Evolutionary conservation across 2,888 invertebrate genomes (phyloP), one percentile per base, ranked within the genome.

Genomic region (Metopia argyrocephala): DNA sequence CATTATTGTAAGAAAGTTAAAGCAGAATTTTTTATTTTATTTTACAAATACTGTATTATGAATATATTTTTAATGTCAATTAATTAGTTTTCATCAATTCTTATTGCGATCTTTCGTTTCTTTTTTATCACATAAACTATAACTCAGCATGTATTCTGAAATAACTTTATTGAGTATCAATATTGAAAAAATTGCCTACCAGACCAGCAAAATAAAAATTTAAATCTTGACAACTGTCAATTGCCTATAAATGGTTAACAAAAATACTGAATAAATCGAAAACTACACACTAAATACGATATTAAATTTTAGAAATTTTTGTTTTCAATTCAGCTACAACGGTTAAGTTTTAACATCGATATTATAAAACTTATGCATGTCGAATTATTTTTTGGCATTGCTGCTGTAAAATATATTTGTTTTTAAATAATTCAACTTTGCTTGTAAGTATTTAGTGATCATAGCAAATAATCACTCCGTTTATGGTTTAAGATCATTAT

Each of bases 221-320:
- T 12, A 71, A 76, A 48, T 56, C 56, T 71, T 71, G 68, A 76
- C 76, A 80, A 73, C 68, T 76, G 71, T 76, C 79, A 68, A 64
- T 73, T 71, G 66, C 21, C 76, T 73, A 54, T 64, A 79, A 76
- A 79, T 76, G 75, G 75, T 46, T 62, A 62, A 23, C 61, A 61
- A 79, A 76, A 66, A 68, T 75, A 56, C 54, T 56, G 71, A 62
- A 76, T 21, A 46, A 61, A 71, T 46, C 38, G 15, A 15, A 56
- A 21, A 45, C 20, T 18, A 50, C 12, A 45, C 25, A 54, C 15
- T 21, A 65, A 57, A 57, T 4, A 31, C 57, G n/a, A 59, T 57
- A 66, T 66, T 74, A 65, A 50, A 21, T 59, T 74, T 74, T 74
- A 48, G 46, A 61, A 50, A 61, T 38, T 52, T 38, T 52, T 52